These are phyloP conservation scores for Deilephila elpenor DNA, from an alignment of 2,888 invertebrate species.

Conservation along the genomic window DNA sequence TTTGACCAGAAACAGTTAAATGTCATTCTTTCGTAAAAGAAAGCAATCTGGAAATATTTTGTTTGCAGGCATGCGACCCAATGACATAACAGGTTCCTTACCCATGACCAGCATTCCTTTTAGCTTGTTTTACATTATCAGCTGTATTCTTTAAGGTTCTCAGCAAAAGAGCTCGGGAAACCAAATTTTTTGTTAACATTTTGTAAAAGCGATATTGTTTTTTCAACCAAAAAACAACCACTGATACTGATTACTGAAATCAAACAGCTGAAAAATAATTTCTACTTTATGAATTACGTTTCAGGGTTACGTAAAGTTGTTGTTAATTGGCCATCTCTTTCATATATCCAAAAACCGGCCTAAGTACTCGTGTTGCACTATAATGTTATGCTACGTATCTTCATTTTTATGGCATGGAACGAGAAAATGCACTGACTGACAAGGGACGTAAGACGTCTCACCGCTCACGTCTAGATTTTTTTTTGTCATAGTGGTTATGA, in stretches of 20 bases:
- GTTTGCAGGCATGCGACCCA: constrained; percentile 26
- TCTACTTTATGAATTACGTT: background rate
- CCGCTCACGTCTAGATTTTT: too few species aligned
- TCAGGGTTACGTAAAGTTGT: background rate
- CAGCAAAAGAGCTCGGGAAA: constrained; percentile 64
- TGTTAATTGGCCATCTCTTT: background rate
- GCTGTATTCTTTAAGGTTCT: constrained; percentile 62
- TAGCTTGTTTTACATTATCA: constrained; percentile 64
- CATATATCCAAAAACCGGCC: background rate
- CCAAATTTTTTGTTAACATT: constrained; percentile 67
- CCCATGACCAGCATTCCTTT: constrained; percentile 75
- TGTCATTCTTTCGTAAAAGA: too few species aligned
- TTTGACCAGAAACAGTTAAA: too few species aligned
- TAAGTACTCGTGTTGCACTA: too few species aligned
- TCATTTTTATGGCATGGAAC: too few species aligned
- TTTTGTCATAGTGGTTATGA: too few species aligned
- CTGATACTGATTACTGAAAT: background rate
- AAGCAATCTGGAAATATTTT: background rate
- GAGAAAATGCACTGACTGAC: too few species aligned
- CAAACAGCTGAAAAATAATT: background rate
- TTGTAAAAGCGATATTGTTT: constrained; percentile 37
- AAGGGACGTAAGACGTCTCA: too few species aligned
- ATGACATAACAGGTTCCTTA: constrained; percentile 74
- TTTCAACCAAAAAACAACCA: background rate
- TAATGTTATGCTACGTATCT: too few species aligned